These are phyloP conservation scores for Caenorhabditis sp. DNA, from an alignment of 2,888 invertebrate species.

Conservation along the genomic window DNA sequence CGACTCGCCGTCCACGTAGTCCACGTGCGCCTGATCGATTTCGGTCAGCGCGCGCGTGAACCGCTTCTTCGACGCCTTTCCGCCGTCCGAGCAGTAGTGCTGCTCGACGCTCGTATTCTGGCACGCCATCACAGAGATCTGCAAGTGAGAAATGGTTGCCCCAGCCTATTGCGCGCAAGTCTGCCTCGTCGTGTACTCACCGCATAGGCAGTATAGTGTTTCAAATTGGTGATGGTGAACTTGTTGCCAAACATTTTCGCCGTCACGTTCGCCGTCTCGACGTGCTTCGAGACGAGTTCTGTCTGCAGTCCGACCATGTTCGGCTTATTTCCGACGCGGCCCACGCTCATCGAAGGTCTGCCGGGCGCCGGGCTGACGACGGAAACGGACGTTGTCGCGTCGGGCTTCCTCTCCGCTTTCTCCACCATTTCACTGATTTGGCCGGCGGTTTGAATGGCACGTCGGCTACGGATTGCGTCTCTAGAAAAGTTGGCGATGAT, in stretches of 20 bases:
- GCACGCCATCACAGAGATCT: conserved; percentile 71
- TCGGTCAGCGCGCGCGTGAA: too few species aligned
- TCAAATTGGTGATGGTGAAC: conserved; percentile 60
- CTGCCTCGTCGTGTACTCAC: conserved; percentile 40
- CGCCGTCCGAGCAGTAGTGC: conserved; percentile 54
- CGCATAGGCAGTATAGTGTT: conserved; percentile 71
- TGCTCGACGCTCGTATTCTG: conserved; percentile 64
- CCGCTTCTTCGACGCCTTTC: conserved; percentile 32
- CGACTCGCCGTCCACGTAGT: conserved; percentile 42
- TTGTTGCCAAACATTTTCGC: conserved; percentile 40
- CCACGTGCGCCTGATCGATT: too few species aligned
- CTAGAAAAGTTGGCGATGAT: background rate
- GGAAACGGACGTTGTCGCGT: background rate
- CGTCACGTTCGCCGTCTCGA: conserved; percentile 17
- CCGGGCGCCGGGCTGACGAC: background rate
- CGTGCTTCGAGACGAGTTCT: too few species aligned
- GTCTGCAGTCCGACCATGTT: background rate
- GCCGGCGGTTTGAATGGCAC: conserved; percentile 6
- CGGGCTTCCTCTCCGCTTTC: background rate
- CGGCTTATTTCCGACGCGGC: background rate
- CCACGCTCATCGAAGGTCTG: background rate
- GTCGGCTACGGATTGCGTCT: background rate
- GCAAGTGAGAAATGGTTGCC: background rate
- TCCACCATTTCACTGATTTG: conserved; percentile 13
- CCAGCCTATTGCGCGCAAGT: background rate